These are phyloP conservation scores for Eidolon helvum DNA, from an alignment of 2,113 vertebrate genomes.

Conservation along the genomic window DNA sequence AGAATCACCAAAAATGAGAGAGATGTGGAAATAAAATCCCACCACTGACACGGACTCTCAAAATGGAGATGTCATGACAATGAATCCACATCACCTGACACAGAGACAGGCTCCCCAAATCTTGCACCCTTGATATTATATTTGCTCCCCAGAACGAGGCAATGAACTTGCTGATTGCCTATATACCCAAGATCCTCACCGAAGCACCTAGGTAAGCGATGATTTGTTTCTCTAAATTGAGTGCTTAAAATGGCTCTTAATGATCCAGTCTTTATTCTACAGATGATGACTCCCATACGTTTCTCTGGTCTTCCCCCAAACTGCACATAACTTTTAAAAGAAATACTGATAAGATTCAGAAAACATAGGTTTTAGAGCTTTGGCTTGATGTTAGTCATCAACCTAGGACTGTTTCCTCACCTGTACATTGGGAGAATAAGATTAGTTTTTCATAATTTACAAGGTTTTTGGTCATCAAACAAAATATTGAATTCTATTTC, in stretches of 20 bases:
- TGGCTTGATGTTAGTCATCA: not conserved
- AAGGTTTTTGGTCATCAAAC: not conserved
- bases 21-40: not conserved
- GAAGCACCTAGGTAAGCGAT: not conserved
- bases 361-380: not conserved
- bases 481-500: not conserved
- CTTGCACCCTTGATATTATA: accelerated
- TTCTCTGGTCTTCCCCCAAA: not conserved
- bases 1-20: not conserved
- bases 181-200: accelerated
- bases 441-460: not conserved
- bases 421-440: not conserved
- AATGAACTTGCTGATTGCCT: not conserved
- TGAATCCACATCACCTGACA: not conserved
- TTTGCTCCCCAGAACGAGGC: not conserved
- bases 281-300: not conserved
- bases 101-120: not conserved
- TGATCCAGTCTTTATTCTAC: not conserved
- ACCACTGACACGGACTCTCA: not conserved
- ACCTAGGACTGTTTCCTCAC: not conserved
- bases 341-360: not conserved
- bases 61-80: not conserved
- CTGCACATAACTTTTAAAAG: not conserved
- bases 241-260: not conserved
- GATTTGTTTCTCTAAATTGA: not conserved